Evolutionary conservation across 2,888 invertebrate genomes (phyloP).

Genomic region (Steinernema hermaphroditum): DNA sequence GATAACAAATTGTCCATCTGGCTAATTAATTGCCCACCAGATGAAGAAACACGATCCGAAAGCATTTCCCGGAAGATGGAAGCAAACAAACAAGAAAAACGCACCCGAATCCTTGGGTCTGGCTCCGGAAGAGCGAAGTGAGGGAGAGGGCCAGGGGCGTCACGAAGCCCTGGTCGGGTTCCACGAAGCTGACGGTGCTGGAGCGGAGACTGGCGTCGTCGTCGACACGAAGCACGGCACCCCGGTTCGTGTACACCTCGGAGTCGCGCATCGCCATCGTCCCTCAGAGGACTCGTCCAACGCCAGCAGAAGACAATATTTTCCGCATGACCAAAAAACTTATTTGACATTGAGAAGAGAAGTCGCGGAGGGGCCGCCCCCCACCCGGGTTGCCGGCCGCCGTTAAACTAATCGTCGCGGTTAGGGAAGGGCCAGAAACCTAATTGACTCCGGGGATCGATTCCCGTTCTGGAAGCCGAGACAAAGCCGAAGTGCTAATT

Average conservation of each 20-base stretch:
- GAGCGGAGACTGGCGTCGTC: constrained; percentile 1
- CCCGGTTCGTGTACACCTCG: constrained; percentile 27
- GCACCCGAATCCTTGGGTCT: constrained; percentile 19
- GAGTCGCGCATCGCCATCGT: constrained; percentile 11
- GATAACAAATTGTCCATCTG: too few species aligned
- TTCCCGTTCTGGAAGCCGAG: neutral
- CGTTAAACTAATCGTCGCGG: constrained; percentile 12
- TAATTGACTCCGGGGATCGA: constrained; percentile 24
- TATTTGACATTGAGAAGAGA: constrained; percentile 22
- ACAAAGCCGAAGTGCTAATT: constrained; percentile 14
- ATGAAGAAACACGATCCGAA: too few species aligned
- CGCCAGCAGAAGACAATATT: neutral
- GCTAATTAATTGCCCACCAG: too few species aligned
- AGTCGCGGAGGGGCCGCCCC: constrained; percentile 12
- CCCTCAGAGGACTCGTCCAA: neutral
- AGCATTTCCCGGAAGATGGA: too few species aligned
- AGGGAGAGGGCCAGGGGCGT: constrained; percentile 17
- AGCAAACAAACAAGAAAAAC: neutral
- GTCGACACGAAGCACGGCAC: constrained; percentile 7
- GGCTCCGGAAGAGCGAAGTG: constrained; percentile 18
- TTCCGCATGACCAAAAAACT: constrained; percentile 29
- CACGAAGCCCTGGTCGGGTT: constrained; percentile 18
- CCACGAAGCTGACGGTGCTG: constrained; percentile 23
- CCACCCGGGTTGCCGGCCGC: neutral
- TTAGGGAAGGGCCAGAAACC: neutral